Percentiles rank a stretch among this genome's conserved stretches.
phyloP scores from a whole-genome alignment of 2,797 vertebrate species.

The Danio choprae region DNA sequence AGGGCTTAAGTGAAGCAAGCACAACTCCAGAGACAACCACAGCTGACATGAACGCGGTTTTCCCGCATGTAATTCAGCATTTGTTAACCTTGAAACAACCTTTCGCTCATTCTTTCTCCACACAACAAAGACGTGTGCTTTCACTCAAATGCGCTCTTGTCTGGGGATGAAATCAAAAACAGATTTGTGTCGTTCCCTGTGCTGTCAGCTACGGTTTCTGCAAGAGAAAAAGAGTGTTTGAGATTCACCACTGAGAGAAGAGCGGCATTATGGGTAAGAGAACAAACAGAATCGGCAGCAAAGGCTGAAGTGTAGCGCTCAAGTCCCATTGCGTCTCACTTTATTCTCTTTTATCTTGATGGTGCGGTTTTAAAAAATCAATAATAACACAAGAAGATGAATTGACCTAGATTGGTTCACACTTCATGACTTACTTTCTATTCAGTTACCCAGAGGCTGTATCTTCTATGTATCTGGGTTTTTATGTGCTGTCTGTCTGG shows the following conservation, averaged over 20 bases:
- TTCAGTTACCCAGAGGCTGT: slow-evolving; percentile 7
- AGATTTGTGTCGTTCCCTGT: not conserved
- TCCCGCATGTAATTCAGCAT: slow-evolving; percentile 9
- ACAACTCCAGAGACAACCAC: not conserved
- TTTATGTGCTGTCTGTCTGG: not conserved
- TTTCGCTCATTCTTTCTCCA: not conserved
- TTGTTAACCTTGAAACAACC: not conserved
- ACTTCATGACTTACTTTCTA: slow-evolving; percentile 18
- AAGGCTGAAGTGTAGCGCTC: not conserved
- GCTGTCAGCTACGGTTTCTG: slow-evolving; percentile 14
- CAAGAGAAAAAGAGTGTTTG: not conserved
- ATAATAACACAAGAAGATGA: not conserved
- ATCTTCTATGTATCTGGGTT: not conserved
- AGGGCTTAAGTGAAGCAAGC: slow-evolving; percentile 14
- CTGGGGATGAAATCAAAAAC: slow-evolving; percentile 10
- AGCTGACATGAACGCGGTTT: slow-evolving; percentile 1
- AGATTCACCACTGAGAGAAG: not conserved
- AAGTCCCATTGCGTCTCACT: not conserved
- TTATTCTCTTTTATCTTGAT: slow-evolving; percentile 33
- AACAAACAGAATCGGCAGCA: slow-evolving; percentile 25
- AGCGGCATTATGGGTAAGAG: slow-evolving; percentile 10
- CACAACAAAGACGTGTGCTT: not conserved
- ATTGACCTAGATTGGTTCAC: not conserved
- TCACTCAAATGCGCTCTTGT: not conserved
- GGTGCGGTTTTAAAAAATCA: slow-evolving; percentile 14